Percentiles rank a stretch among this genome's conserved stretches.
These are phyloP conservation scores for Syrista parreyssii DNA, from an alignment of 2,888 invertebrate species.

Conservation along the genomic window DNA sequence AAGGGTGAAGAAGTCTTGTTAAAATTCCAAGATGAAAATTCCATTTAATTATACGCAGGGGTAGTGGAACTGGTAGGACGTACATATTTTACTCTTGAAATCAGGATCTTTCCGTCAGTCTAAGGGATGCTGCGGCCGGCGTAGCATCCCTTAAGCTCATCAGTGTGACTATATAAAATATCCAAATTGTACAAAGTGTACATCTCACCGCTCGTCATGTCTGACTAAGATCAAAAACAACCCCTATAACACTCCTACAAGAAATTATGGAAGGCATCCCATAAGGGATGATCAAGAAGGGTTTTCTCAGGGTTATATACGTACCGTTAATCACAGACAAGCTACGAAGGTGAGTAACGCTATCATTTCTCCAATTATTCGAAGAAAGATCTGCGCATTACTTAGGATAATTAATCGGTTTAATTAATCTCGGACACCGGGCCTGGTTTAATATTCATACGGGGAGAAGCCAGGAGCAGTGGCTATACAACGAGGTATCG, in stretches of 20 bases:
- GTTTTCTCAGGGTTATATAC: neutral
- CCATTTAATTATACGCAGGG: conserved; percentile 36
- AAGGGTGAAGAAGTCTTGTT: neutral
- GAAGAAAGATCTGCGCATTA: neutral
- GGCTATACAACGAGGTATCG: neutral
- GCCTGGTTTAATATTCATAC: neutral
- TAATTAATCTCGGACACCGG: neutral
- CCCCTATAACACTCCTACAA: neutral
- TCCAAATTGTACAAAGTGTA: neutral
- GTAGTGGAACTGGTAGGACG: conserved; percentile 48
- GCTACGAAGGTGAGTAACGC: neutral
- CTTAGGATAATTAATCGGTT: neutral
- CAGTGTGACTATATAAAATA: neutral
- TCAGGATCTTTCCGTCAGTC: conserved; percentile 49
- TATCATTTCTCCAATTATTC: neutral
- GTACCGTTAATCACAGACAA: neutral
- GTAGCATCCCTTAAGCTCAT: conserved; percentile 43
- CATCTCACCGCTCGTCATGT: neutral
- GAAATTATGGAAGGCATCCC: neutral
- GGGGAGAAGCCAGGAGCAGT: neutral
- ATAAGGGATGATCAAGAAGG: neutral
- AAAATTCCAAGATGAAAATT: conserved; percentile 45
- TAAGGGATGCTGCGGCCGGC: conserved; percentile 51
- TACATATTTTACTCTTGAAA: conserved; percentile 35
- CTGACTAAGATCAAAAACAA: neutral